Base-by-base conservation (phyloP, 2,113 vertebrate species). In the Verasper variegatus region DNA sequence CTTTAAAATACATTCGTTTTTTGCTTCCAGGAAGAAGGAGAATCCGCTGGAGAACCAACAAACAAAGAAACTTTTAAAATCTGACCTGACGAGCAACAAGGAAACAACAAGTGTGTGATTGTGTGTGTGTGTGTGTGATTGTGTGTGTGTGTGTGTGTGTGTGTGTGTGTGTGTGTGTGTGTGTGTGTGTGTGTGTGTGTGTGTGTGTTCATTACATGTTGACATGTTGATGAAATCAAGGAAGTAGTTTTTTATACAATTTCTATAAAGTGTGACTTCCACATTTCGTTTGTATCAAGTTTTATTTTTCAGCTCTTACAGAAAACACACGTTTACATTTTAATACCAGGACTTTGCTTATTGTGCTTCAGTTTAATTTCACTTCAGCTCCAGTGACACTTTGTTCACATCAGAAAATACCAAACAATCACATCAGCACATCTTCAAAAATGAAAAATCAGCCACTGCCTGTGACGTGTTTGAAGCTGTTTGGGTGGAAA, bases 31-130 rank as follows among this genome's bases (percentile, higher is more conserved):
- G 78, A 86, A 87, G 72, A 90, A 86, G 55, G 67, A n/a, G 23
- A 60, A 55, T 3, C 10, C 21, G 0, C 9, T 24, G 66, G 84
- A 89, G 4, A 90, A 26, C 57, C 74, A 80, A 51, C 84, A 91
- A 78, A 55, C 71, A 70, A 83, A 77, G 59, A 82, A 71, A 67
- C 69, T 83, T 27, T 62, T 91, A 35, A 68, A 80, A n/a, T 58
- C 81, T 7, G 67, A 89, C 11, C 71, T 80, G 42, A 86, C 70
- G 4, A 68, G 73, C 37, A 77, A 89, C 54, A 90, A 86, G 61
- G 69, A 88, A 47, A 74, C 35, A 15, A 82, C 45, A 3, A 57
- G 52, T 5, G 90, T 90, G 18, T 94, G 86, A 93, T 52, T n/a
- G 27, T 61, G 17, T n/a, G 5, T 31, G 31, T 31, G 18, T 20